Percentiles rank a stretch among this genome's conserved stretches.
Evolutionary conservation across 92 coral and sea anemone genomes (phyloP).

Genomic region (Zoanthus solanderi): DNA sequence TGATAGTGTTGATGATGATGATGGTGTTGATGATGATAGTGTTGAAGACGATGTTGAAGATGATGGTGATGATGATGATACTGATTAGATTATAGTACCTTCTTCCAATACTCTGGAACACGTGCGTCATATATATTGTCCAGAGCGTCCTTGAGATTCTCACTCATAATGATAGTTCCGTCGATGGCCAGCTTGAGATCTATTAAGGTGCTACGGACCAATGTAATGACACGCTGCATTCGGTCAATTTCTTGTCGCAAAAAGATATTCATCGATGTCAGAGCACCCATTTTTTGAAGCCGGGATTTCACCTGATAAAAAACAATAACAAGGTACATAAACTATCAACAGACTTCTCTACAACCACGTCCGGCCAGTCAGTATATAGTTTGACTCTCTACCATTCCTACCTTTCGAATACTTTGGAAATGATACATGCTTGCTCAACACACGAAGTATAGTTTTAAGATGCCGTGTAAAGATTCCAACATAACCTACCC

Average conservation of each 20-base stretch:
- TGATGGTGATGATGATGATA: not conserved
- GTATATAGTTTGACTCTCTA: too few species aligned
- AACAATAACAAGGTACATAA: not conserved
- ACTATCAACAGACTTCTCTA: not conserved
- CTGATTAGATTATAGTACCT: constrained; percentile 62
- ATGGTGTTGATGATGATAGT: not conserved
- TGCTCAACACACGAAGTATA: too few species aligned
- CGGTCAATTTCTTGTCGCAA: constrained; percentile 99
- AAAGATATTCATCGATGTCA: constrained; percentile 98
- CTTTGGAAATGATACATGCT: too few species aligned
- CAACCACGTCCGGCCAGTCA: not conserved
- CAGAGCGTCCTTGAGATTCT: constrained; percentile 97
- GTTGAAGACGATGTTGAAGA: not conserved
- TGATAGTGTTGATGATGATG: not conserved
- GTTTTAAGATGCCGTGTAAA: too few species aligned
- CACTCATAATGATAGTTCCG: constrained; percentile 99
- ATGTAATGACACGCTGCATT: constrained; percentile 96
- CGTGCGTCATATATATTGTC: constrained; percentile 98
- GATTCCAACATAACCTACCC: too few species aligned
- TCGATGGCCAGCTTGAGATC: constrained; percentile 98
- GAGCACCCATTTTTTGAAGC: constrained; percentile 98
- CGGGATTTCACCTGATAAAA: constrained; percentile 83
- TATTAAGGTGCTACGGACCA: constrained; percentile 83
- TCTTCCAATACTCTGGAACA: constrained; percentile 95
- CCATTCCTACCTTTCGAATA: too few species aligned